Base-by-base conservation (phyloP, 2,113 vertebrate species). In the Daboia siamensis region DNA sequence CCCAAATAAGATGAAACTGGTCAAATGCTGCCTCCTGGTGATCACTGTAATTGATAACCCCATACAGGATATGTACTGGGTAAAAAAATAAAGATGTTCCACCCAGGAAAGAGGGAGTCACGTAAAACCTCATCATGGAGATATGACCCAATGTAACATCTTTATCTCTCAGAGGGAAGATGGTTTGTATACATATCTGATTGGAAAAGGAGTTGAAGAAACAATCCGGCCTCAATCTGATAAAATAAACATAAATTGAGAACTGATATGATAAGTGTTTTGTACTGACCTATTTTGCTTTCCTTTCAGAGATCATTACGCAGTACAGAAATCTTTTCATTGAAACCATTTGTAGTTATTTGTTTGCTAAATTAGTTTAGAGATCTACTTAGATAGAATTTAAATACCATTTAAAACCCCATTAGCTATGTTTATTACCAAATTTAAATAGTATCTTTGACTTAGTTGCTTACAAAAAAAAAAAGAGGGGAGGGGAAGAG, bases 321-420 rank as follows among this genome's bases (percentile, higher is more conserved):
- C 95, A 97, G 91, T 95, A 93, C 91, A 97, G 90, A 95, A 96
- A 92, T 96, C 91, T 94, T 96, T 95, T 94, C 93, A 95, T 94
- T 95, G 95, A 94, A 96, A 94, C 74, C 92, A 94, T 96, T 97
- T 94, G 88, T 90, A 96, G 94, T 96, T 88, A 95, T 97, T 95
- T 97, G 92, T 95, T 97, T 96, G 87, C 87, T 97, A 97, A 97
- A 97, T 95, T 33, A 97, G 95, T 96, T 96, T 94, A 89, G 57
- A 97, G 93, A 95, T 97, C 96, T 94, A 95, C 90, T 96, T 96
- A 96, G 93, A 94, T 92, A 93, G 93, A 94, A 96, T 97, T 97
- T 96, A 96, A 97, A 96, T 96, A 94, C 86, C 94, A 97, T 95
- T 98, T 97, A 97, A 97, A 97, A 97, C 91, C 95, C 93, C 94